These are phyloP conservation scores for Caerostris darwini DNA, from an alignment of 1,140 invertebrate species.

Conservation along the genomic window DNA sequence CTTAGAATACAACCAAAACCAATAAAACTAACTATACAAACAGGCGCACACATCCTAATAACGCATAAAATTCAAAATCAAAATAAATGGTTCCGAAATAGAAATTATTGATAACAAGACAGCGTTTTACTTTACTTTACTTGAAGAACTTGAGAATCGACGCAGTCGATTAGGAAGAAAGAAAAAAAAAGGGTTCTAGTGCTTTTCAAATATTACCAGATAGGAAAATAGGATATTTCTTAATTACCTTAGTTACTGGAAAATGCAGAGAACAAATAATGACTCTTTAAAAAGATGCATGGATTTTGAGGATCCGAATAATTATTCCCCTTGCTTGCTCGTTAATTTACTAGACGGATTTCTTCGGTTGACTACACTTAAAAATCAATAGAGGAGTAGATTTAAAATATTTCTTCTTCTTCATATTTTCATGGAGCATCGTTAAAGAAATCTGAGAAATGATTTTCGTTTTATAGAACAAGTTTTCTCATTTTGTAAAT, in stretches of 20 bases:
- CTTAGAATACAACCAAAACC: too few relatives aligned
- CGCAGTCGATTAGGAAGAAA: not conserved
- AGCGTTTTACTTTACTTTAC: not conserved
- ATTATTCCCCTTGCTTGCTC: not conserved
- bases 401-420: too few relatives aligned
- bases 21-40: too few relatives aligned
- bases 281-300: slow-evolving; percentile 11
- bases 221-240: not conserved
- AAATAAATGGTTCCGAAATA: not conserved
- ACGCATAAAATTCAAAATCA: too few relatives aligned
- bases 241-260: slow-evolving; percentile 18
- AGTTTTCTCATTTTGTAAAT: too few relatives aligned
- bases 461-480: too few relatives aligned
- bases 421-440: too few relatives aligned
- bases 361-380: not conserved
- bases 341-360: not conserved
- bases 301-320: slow-evolving; percentile 7
- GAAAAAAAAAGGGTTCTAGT: not conserved
- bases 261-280: not conserved
- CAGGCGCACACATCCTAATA: too few relatives aligned
- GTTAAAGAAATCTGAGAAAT: too few relatives aligned
- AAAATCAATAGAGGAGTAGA: not conserved
- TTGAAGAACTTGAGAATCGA: not conserved
- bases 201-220: not conserved
- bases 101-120: not conserved